phyloP scores from a whole-genome alignment of 2,113 vertebrate species.

The Perccottus glenii region DNA sequence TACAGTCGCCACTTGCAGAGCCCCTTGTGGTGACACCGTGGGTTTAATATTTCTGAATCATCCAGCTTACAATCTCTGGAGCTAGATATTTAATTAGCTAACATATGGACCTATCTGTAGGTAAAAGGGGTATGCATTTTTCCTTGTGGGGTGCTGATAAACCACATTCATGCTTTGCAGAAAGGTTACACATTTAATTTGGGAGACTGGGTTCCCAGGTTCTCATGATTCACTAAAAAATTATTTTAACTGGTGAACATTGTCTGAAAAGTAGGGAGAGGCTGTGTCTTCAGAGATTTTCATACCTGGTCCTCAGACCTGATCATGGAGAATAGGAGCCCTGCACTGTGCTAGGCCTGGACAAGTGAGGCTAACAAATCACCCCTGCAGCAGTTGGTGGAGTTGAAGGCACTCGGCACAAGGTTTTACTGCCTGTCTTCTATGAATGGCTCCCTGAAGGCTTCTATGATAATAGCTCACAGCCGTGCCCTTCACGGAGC shows the following conservation, averaged over 20 bases:
- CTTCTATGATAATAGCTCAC: conserved; percentile 75
- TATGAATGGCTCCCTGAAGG: conserved; percentile 77
- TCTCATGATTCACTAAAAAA: conserved; percentile 21
- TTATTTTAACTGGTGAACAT: conserved; percentile 49
- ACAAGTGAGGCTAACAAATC: conserved; percentile 77
- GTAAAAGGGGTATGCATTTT: too few species aligned
- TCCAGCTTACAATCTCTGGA: too few species aligned
- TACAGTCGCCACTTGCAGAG: too few species aligned
- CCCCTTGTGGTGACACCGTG: too few species aligned
- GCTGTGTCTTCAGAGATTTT: conserved; percentile 41
- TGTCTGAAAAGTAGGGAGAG: conserved; percentile 41
- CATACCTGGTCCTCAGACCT: conserved; percentile 52
- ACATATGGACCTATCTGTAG: too few species aligned
- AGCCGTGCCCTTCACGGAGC: conserved; percentile 72
- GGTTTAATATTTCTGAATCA: too few species aligned
- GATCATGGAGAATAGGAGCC: conserved; percentile 67
- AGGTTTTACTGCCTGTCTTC: conserved; percentile 79
- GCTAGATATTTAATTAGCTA: too few species aligned
- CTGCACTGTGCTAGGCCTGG: conserved; percentile 64
- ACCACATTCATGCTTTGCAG: conserved; percentile 22
- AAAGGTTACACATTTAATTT: conserved; percentile 38
- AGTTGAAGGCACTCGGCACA: conserved; percentile 71
- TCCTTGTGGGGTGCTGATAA: not conserved
- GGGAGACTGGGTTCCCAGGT: not conserved
- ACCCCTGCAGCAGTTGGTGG: conserved; percentile 66